phyloP scores from a whole-genome alignment of 2,113 vertebrate species.

The Lophius piscatorius region DNA sequence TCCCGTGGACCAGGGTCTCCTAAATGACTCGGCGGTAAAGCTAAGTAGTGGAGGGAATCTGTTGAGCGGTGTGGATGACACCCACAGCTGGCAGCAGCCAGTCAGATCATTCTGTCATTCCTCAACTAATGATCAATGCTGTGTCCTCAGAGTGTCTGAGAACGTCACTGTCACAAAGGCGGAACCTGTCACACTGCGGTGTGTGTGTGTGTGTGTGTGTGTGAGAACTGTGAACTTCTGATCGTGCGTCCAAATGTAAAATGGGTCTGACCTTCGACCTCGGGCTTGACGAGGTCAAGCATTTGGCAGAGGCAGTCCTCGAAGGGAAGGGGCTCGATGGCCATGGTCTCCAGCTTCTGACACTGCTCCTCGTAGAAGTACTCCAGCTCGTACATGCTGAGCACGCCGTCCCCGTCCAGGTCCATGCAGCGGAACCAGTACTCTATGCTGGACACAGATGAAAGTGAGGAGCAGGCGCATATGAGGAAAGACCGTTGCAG shows the following conservation, averaged over 20 bases:
- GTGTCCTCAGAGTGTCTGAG: constrained; percentile 2
- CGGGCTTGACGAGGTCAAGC: constrained; percentile 92
- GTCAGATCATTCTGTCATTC: constrained; percentile 15
- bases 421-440: constrained; percentile 99
- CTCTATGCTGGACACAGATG: constrained; percentile 84
- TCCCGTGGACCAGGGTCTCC: constrained; percentile 16
- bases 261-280: constrained; percentile 80
- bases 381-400: constrained; percentile 95
- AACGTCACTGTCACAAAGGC: background rate
- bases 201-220: background rate
- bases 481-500: background rate
- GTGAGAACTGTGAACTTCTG: background rate
- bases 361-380: constrained; percentile 96
- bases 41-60: constrained; percentile 31
- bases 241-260: constrained; percentile 26
- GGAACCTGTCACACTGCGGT: background rate
- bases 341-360: constrained; percentile 89
- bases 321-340: constrained; percentile 92
- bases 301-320: constrained; percentile 96
- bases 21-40: constrained; percentile 19
- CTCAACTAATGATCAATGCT: constrained; percentile 34
- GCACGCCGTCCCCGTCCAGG: constrained; percentile 90
- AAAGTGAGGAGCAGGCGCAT: background rate
- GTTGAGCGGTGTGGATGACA: constrained; percentile 39
- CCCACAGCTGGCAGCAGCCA: constrained; percentile 36